Evolutionary conservation across 2,113 vertebrate species (phyloP).

Genomic region (Potamarius usumacintae): DNA sequence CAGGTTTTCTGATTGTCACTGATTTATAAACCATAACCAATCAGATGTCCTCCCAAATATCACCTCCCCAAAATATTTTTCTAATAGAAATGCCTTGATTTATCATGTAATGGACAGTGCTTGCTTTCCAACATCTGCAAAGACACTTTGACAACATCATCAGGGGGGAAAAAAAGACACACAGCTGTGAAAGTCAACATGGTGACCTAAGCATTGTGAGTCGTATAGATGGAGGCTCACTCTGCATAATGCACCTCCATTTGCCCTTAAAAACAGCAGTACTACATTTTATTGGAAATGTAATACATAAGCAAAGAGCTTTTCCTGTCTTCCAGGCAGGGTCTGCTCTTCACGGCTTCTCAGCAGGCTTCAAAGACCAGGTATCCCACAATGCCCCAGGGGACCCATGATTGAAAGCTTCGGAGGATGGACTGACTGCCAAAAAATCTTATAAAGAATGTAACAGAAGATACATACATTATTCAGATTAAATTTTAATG

Average conservation of each 20-base stretch:
- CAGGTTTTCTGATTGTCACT: not conserved
- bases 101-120: not conserved
- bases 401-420: conserved; percentile 71
- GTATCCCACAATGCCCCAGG: conserved; percentile 68
- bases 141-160: conserved; percentile 29
- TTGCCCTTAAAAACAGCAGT: conserved; percentile 51
- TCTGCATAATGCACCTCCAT: conserved; percentile 48
- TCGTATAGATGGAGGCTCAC: conserved; percentile 20
- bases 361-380: conserved; percentile 72
- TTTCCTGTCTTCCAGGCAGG: conserved; percentile 65
- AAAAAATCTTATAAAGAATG: conserved; percentile 74
- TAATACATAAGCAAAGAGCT: conserved; percentile 58
- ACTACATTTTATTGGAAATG: conserved; percentile 58
- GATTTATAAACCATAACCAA: conserved; percentile 12
- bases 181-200: conserved; percentile 36
- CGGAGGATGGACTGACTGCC: conserved; percentile 68
- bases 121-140: conserved; percentile 27
- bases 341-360: conserved; percentile 55
- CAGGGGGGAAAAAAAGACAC: not conserved
- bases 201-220: not conserved
- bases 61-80: not conserved
- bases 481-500: conserved; percentile 72
- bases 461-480: conserved; percentile 72
- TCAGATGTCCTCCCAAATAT: conserved; percentile 6
- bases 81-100: conserved; percentile 4